These are phyloP conservation scores for Sterrhoptilus dennistouni DNA, from an alignment of 2,113 vertebrate genomes.

Conservation along the genomic window DNA sequence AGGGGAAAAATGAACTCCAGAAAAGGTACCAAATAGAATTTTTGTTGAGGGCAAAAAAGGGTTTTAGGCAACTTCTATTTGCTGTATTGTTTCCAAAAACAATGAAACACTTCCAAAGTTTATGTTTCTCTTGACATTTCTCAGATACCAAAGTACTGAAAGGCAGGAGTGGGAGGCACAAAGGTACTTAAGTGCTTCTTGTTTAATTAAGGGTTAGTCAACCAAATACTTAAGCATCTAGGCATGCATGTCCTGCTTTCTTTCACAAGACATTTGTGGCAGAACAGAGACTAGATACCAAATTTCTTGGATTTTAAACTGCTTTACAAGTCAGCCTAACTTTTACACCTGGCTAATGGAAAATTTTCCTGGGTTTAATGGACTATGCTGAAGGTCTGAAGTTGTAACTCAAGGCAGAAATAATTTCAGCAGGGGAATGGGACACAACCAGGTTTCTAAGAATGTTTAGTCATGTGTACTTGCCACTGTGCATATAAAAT, in stretches of 20 bases:
- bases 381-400: not conserved
- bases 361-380: not conserved
- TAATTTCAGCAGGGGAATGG: not conserved
- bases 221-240: not conserved
- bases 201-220: conserved; percentile 12
- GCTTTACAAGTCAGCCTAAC: not conserved
- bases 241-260: not conserved
- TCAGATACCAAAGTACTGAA: not conserved
- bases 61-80: not conserved
- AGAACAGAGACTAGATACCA: not conserved
- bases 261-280: not conserved
- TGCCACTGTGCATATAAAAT: not conserved
- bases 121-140: conserved; percentile 27
- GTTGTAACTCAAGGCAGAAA: not conserved
- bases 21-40: not conserved
- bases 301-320: not conserved
- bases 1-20: not conserved
- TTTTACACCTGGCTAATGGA: not conserved
- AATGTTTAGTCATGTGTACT: not conserved
- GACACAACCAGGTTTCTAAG: not conserved
- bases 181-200: conserved; percentile 4
- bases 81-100: conserved; percentile 17
- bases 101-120: not conserved
- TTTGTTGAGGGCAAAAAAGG: not conserved
- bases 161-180: not conserved